Evolutionary conservation across 2,797 vertebrate genomes (phyloP), one percentile per base, ranked within the genome.

Genomic region (Myiotriccus ornatus): DNA sequence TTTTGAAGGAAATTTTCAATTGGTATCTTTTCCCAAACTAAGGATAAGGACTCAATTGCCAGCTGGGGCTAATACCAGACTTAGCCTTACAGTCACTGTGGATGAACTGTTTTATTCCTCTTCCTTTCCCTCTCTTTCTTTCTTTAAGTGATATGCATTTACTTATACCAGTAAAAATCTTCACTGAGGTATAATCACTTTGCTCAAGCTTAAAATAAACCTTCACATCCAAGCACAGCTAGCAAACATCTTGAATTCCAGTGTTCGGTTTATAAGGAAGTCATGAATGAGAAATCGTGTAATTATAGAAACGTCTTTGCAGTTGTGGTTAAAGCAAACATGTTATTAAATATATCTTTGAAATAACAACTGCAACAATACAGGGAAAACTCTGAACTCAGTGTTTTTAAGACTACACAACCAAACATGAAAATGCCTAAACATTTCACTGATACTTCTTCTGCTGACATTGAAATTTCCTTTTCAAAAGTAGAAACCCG

Each of bases 191-290:
- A 23, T 56, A 35, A 68, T 74, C 34, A 9, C 30, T 69, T 81
- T 69, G 30, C 46, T 89, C 15, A 53, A 78, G 65, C 35, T 91
- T 57, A 76, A 88, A 94, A 69, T 68, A 84, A 92, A 43, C 24
- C 30, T 92, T 86, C 15, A 34, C 5, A 0, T 86, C 57, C 62
- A 53, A 84, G 53, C 56, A 67, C 34, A 75, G 62, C 53, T n/a
- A 78, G 53, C 56, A 81, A 86, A 81, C 77, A 60, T 84, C 52
- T 94, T 41, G n/a, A 65, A 79, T 95, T 81, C 63, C 65, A 87
- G 47, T 17, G 18, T 52, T 81, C 55, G 18, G 56, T 84, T 79
- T 90, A 49, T 43, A 88, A 75, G 74, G 80, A 88, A 81, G 73
- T 86, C 11, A 60, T 75, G 57, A 75, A 82, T 87, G 89, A 92